Conservation (phyloP, 2,888 invertebrate species). For the Drosophila gaucha region DNA sequence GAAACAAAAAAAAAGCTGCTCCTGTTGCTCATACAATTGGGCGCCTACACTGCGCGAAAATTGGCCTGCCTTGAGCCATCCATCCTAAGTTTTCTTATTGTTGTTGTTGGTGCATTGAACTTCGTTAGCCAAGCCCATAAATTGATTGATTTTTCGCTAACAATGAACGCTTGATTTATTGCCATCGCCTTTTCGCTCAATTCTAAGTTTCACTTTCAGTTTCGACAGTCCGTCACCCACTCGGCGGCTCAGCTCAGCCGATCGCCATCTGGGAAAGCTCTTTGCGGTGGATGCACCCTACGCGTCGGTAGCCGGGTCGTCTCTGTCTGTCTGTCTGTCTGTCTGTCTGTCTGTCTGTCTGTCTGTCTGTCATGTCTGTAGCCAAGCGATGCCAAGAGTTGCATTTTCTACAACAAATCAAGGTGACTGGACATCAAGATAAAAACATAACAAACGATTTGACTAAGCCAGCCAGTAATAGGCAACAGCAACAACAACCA, state of each 20-base stretch:
- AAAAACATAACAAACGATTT: constrained; percentile 84
- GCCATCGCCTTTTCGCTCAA: constrained; percentile 54
- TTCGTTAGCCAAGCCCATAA: constrained; percentile 66
- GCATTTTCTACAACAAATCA: constrained; percentile 83
- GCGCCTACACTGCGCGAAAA: constrained; percentile 50
- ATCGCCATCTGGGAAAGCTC: constrained; percentile 57
- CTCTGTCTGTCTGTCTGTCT: constrained; percentile 22
- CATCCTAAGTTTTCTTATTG: not conserved
- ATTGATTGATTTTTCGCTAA: constrained; percentile 66
- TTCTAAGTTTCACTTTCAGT: constrained; percentile 72
- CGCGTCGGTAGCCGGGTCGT: constrained; percentile 51
- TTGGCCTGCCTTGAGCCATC: constrained; percentile 45
- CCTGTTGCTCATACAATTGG: constrained; percentile 21
- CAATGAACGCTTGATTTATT: constrained; percentile 56
- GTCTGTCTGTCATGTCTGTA: constrained; percentile 31
- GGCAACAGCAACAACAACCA: constrained; percentile 54
- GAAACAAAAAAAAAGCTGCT: constrained; percentile 19
- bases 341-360: constrained; percentile 25
- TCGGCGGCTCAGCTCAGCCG: constrained; percentile 14
- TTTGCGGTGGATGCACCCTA: constrained; percentile 61
- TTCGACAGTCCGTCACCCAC: constrained; percentile 62
- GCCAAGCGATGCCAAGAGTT: constrained; percentile 82
- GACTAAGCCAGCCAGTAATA: constrained; percentile 79
- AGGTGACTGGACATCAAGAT: constrained; percentile 84
- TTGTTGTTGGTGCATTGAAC: constrained; percentile 49